Base-by-base conservation (phyloP, 2,888 invertebrate species). In the Drosophila fungiperda region DNA sequence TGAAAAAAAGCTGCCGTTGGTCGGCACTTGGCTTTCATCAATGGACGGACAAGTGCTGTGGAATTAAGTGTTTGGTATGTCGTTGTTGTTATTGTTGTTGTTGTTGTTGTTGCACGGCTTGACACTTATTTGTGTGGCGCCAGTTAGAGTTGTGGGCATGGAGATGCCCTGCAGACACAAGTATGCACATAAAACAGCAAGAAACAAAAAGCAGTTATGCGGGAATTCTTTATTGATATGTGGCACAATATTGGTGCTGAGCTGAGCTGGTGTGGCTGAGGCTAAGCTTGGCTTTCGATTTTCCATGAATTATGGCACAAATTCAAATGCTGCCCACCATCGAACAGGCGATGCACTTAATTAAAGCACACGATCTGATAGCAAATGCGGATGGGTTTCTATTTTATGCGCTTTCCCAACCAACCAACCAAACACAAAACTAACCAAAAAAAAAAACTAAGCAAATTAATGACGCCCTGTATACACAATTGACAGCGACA, bases 211-310 rank as follows among this genome's bases (percentile, higher is more conserved):
- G 54, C 45, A 45, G 49, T 50, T 48, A 81, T 78, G 82, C 83
- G 84, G 87, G 76, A 81, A 87, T 89, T 79, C 82, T 89, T 89
- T 89, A 84, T 84, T 82, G 84, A 83, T 81, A 88, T 83, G 75
- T 84, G 87, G 81, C 84, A 87, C 84, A 72, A 78, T 72, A 67
- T 70, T 45, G 42, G 3, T 20, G 6, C 6, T 42, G 42, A 20
- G 64, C 42, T 58, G 49, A 1, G n/a, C 11, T 42, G 42, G 12
- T 49, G 45, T 63, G 73, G 66, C 76, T 77, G 17, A 15, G 15
- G n/a, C 1, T 57, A 53, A 2, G n/a, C 49, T 53, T 63, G 73
- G 70, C 78, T 78, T 78, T 75, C 80, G 75, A 82, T 66, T 80
- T 80, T 78, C 78, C 71, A 75, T 78, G 78, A 78, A 69, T 78